Conservation (phyloP, 2,113 vertebrate species). For the Scomber scombrus region DNA sequence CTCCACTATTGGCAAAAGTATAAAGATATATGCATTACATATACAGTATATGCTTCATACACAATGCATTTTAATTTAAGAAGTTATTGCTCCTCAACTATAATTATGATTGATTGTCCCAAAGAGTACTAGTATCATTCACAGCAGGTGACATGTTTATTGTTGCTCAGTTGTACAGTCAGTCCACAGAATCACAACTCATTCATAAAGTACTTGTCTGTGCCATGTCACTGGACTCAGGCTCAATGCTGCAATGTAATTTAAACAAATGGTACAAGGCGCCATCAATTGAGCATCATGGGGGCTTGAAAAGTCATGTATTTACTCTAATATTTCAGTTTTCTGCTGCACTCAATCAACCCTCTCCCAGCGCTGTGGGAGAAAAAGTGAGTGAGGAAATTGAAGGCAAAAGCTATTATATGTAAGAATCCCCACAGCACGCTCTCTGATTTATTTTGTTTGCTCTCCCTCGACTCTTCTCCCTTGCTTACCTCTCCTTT, state of each 20-base stretch:
- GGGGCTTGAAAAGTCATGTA: constrained; percentile 60
- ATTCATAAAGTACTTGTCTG: constrained; percentile 66
- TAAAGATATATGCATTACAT: background rate
- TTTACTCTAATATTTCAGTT: constrained; percentile 69
- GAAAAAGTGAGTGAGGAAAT: constrained; percentile 60
- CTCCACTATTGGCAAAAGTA: background rate
- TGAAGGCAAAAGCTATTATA: constrained; percentile 72
- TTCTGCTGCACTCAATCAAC: constrained; percentile 63
- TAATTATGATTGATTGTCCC: constrained; percentile 46
- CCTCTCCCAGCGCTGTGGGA: constrained; percentile 9
- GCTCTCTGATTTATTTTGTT: constrained; percentile 82
- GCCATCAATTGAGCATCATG: constrained; percentile 43
- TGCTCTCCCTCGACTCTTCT: constrained; percentile 64
- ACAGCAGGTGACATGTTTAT: constrained; percentile 41
- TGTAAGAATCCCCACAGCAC: constrained; percentile 71
- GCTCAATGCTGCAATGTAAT: constrained; percentile 41
- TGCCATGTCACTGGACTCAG: constrained; percentile 27
- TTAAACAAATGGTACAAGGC: constrained; percentile 57
- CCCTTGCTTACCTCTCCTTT: constrained; percentile 59
- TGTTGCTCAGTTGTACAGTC: constrained; percentile 40
- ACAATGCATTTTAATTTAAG: background rate
- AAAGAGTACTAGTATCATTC: constrained; percentile 20
- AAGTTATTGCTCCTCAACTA: constrained; percentile 19
- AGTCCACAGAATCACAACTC: constrained; percentile 58
- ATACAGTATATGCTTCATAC: background rate